Evolutionary conservation across 2,113 vertebrate species (phyloP).

Genomic region (Nestor notabilis): DNA sequence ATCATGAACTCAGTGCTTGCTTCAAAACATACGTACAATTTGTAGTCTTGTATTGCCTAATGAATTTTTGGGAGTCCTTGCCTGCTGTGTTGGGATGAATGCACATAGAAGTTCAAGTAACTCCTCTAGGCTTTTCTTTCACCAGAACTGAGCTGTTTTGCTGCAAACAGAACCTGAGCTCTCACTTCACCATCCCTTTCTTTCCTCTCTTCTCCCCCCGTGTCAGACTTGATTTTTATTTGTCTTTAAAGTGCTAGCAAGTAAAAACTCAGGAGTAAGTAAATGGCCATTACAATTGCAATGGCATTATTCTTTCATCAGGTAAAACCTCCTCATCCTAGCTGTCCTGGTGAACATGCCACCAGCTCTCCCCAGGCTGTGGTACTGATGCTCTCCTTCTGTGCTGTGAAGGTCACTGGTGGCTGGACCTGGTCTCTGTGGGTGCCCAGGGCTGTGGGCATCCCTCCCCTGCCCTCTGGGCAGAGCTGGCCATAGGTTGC

Average conservation of each 20-base stretch:
- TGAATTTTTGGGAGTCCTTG: not conserved
- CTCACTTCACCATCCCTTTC: not conserved
- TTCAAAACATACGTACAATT: not conserved
- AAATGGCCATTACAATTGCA: not conserved
- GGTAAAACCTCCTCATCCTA: not conserved
- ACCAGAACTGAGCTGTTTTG: not conserved
- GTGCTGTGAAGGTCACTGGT: not conserved
- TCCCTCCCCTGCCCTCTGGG: accelerated
- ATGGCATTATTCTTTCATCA: not conserved
- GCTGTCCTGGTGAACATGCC: not conserved
- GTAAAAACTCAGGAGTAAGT: not conserved
- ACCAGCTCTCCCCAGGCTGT: not conserved
- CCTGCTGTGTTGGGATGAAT: not conserved
- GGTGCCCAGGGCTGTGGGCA: not conserved
- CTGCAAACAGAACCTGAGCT: not conserved
- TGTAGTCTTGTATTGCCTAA: not conserved
- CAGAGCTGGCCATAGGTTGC: not conserved
- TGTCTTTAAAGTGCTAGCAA: not conserved
- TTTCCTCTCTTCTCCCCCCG: not conserved
- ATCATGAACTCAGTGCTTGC: not conserved
- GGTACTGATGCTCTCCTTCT: accelerated
- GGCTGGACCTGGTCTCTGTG: accelerated
- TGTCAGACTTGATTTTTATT: not conserved
- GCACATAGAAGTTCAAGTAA: not conserved
- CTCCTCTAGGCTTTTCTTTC: not conserved